These are phyloP conservation scores for Neoaliturus tenellus DNA, from an alignment of 2,888 invertebrate genomes.

Conservation along the genomic window DNA sequence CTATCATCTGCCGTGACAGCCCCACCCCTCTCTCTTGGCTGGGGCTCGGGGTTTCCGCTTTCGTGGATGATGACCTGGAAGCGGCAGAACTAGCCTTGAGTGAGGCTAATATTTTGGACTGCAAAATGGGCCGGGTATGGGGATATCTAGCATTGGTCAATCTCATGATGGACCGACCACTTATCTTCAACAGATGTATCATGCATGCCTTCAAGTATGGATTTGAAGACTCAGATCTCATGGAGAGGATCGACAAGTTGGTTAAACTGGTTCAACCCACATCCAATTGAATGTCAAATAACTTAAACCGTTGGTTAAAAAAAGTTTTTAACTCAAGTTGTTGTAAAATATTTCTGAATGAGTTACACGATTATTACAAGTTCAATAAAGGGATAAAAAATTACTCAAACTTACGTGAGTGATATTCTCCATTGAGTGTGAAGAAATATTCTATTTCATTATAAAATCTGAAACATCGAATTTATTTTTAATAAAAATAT, in stretches of 20 bases:
- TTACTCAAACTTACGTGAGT: no score
- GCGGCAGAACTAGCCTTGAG: conserved; percentile 61
- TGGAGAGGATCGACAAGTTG: conserved; percentile 6
- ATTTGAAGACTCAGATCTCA: not conserved
- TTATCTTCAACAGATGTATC: conserved; percentile 25
- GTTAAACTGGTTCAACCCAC: conserved; percentile 15
- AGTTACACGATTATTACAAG: no score
- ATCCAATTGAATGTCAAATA: not conserved
- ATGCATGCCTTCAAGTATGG: conserved; percentile 29
- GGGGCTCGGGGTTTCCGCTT: conserved; percentile 62
- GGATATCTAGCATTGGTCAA: conserved; percentile 62
- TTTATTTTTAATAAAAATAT: no score
- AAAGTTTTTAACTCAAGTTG: no score
- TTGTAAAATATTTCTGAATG: no score
- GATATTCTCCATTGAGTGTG: no score
- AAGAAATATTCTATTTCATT: no score
- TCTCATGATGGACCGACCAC: conserved; percentile 23
- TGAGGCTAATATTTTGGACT: conserved; percentile 62
- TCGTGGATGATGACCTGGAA: conserved; percentile 52
- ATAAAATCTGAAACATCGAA: no score
- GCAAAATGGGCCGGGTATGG: conserved; percentile 59
- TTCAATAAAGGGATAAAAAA: no score
- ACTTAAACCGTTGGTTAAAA: no score
- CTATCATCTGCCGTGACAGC: conserved; percentile 54
- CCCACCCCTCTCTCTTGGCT: conserved; percentile 62